Evolutionary conservation across 2,113 vertebrate genomes (phyloP), one percentile per base, ranked within the genome.

Genomic region (Dendropsophus ebraccatus): DNA sequence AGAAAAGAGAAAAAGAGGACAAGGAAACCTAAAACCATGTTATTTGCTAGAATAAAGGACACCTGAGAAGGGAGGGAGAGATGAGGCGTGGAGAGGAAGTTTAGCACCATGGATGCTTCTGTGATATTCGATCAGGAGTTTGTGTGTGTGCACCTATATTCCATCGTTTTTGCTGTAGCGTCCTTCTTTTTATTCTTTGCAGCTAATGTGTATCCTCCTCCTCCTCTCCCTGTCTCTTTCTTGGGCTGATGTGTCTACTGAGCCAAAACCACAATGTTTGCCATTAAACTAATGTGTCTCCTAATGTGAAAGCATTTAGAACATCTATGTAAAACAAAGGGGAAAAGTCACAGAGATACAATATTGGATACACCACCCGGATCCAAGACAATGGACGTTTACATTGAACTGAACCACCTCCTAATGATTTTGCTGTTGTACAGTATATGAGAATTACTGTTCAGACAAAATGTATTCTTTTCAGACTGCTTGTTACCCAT

Each of bases 31-130:
- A 74, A 87, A 81, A 87, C 85, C 78, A n/a, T 30, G 85, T 58
- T 73, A 81, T 87, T 72, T 81, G 54, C 12, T 17, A 28, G 76
- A 87, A 87, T 87, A 87, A 81, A 87, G 54, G 85, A 87, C 69
- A 81, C 74, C 65, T 87, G 85, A 87, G 67, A 74, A 47, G 85
- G 67, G 19, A 80, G 69, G 67, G 85, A 62, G 77, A 81, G 78
- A 47, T 72, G 85, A 74, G 69, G 85, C 67, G 35, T 86, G 84
- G 60, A 85, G 84, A 85, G 84, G 74, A 85, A 85, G 75, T 79
- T 85, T 74, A 75, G 32, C 28, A 67, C 65, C 17, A 67, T 54
- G 65, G 65, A 70, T 19, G 60, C 74, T 52, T 45, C 74, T 85
- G 75, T 85, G 83, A 78, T 86, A 86, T 86, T 81, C 74, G 84